A percentile compares a stretch with the other conserved stretches of the same genome.
Evolutionary conservation across 2,797 vertebrate species (phyloP).

Genomic region (Gambelia wislizenii): DNA sequence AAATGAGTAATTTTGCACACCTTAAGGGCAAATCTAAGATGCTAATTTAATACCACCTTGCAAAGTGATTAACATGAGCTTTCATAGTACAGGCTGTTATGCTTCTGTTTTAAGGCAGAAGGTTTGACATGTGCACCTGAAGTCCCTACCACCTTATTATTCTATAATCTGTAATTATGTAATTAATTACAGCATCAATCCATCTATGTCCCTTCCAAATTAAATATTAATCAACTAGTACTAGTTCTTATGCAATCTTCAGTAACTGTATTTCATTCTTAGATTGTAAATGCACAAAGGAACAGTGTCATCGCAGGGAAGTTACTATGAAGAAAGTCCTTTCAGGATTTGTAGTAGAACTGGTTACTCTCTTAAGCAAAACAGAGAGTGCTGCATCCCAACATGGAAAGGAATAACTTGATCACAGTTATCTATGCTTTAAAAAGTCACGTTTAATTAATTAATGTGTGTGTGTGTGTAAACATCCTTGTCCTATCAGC

Average conservation of each 20-base stretch:
- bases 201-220: background rate
- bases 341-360: background rate
- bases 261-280: background rate
- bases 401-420: background rate
- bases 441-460: background rate
- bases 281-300: conserved; percentile 1
- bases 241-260: background rate
- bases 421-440: background rate
- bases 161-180: background rate
- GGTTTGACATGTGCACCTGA: background rate
- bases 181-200: conserved; percentile 3
- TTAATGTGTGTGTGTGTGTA: background rate
- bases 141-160: background rate
- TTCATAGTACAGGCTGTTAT: background rate
- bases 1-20: conserved; percentile 38
- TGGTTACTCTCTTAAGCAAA: background rate
- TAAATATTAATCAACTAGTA: conserved; percentile 2
- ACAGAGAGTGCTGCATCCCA: background rate
- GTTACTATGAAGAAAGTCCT: background rate
- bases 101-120: background rate
- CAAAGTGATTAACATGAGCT: background rate
- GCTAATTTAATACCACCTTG: background rate
- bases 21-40: conserved; percentile 11
- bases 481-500: too few species aligned
- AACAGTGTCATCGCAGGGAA: background rate